Evolutionary conservation across 2,797 vertebrate species (phyloP), one percentile per base, ranked within the genome.

Genomic region (Enteromius treurensis): DNA sequence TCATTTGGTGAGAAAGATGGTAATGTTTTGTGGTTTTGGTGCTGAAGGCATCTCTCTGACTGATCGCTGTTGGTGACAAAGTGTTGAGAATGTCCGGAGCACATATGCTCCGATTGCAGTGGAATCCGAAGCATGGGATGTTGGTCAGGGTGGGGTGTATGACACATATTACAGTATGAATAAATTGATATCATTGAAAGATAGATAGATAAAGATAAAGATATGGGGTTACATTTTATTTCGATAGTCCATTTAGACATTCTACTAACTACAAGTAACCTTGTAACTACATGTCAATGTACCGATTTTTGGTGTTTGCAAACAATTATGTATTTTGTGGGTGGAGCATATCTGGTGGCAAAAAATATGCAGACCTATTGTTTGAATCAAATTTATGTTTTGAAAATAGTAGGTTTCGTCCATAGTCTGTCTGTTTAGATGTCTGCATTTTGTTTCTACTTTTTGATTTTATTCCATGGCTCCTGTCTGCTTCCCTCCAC

Each of bases 1-100:
- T 73, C 29, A 64, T 49, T 19, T 51, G 29, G 45, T 29, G 70
- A 75, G 14, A 81, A 51, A 23, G n/a, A 74, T 65, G 21, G 32
- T 53, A 17, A 79, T 79, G 32, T 37, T 79, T 67, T 40, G 42
- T 64, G 58, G 11, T 75, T 64, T 81, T 73, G 21, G 29, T 74
- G 32, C 69, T 10, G 40, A 81, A 45, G 68, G 55, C 21, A 69
- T 80, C 49, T 69, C 65, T 37, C n/a, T 80, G 67, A 42, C 3
- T 45, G 10, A 34, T 51, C 4, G 0, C 32, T 40, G 7, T 53
- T 51, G 45, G 70, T 76, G 60, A 53, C 70, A 42, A 65, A 65
- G n/a, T 82, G 80, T 55, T n/a, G 45, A 29, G 45, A 42, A 51
- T 67, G n/a, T 74, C 71, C 71, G 3, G 29, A 67, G n/a, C 47